Base-by-base conservation (phyloP, 2,797 vertebrate genomes). In the Peromyscus aztecus region DNA sequence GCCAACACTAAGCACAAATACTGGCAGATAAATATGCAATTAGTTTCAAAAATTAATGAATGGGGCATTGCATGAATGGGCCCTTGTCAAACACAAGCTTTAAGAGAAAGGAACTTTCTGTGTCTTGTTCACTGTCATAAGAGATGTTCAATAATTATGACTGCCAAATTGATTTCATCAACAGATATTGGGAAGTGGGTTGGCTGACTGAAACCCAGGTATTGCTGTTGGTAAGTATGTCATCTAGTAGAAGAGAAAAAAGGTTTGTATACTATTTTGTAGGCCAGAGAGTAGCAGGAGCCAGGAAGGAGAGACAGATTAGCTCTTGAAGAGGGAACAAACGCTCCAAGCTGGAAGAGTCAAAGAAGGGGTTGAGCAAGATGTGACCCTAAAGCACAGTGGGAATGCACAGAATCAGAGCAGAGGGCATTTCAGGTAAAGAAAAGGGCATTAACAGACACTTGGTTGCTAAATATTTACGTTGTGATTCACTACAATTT, bases 91-190 rank as follows among this genome's bases (percentile, higher is more conserved):
- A 82, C 40, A 19, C n/a, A 80, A 92, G 87, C 43, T n/a, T 63
- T 43, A 96, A 94, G 77, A 92, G 37, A 91, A 80, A 31, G 57
- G n/a, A 94, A 77, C 69, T 80, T 65, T 67, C 40, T 61, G 59
- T 82, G 24, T 76, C 57, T 85, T 88, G 77, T 37, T 83, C 49
- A 87, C 17, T 16, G 14, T 85, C 78, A 0, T 46, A 76, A 31
- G 0, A 46, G 12, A 27, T 81, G 55, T 23, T 82, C 34, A 69
- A 46, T 76, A 94, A 94, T 43, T 43, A 40, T 82, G 71, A 88
- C 0, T 78, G 87, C 65, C 88, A 91, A 90, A n/a, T 57, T 63
- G 84, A 90, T n/a, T 16, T 87, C 21, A 87, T 37, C 34, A 76
- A 83, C 27, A 27, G 34, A 87, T 46, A 40, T 31, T 14, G 34